Conservation (phyloP, 1,140 invertebrate genomes). For the Trichonephila clavipes region DNA sequence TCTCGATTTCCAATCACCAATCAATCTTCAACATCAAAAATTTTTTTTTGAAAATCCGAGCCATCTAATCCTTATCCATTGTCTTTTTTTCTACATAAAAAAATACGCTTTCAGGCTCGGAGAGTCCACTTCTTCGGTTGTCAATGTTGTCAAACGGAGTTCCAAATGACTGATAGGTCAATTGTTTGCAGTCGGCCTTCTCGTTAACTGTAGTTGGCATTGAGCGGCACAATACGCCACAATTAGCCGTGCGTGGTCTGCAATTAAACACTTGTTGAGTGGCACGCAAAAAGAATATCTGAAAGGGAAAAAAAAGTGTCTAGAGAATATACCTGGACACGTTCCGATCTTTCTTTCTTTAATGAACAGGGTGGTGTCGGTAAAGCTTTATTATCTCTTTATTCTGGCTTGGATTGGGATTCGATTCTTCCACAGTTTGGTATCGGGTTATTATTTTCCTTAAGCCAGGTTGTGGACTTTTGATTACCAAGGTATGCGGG, state of each 20-base stretch:
- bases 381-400: background rate
- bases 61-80: background rate
- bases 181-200: conserved; percentile 63
- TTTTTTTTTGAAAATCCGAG: background rate
- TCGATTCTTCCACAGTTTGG: background rate
- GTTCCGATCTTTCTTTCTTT: conserved; percentile 1
- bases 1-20: background rate
- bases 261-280: conserved; percentile 39
- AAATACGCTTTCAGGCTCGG: background rate
- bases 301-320: background rate
- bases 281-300: background rate
- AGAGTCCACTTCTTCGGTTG: background rate
- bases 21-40: background rate
- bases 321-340: background rate
- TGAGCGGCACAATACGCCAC: conserved; percentile 54
- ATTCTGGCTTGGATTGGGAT: background rate
- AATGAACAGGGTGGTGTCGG: conserved; percentile 30
- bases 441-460: background rate
- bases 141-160: conserved; percentile 4
- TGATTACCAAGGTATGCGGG: background rate
- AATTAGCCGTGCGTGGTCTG: conserved; percentile 37
- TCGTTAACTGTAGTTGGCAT: conserved; percentile 35
- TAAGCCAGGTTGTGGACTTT: background rate
- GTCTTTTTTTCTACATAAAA: background rate
- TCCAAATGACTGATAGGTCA: conserved; percentile 55